A percentile compares a stretch with the other conserved stretches of the same genome.
These are phyloP conservation scores for Lathamus discolor DNA, from an alignment of 2,113 vertebrate species.

Conservation along the genomic window DNA sequence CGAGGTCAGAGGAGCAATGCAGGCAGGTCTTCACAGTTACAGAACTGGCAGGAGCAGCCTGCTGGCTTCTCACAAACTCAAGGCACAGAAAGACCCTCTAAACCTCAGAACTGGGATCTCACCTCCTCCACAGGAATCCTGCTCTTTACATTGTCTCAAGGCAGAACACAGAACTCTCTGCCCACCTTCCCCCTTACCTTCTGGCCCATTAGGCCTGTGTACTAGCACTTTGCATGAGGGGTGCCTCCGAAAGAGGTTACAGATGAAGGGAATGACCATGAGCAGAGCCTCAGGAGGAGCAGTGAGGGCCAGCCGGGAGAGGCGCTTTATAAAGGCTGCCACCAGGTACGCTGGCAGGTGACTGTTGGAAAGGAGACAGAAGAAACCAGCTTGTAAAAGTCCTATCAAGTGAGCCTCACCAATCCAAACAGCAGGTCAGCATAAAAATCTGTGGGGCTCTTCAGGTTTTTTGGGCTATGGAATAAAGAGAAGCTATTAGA, in stretches of 20 bases:
- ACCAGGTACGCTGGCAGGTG: conserved; percentile 92
- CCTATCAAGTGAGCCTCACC: not conserved
- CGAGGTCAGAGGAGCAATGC: not conserved
- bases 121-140: not conserved
- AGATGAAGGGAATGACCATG: conserved; percentile 90
- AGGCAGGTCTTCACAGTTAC: not conserved
- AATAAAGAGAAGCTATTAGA: not conserved
- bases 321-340: conserved; percentile 91
- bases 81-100: not conserved
- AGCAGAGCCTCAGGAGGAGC: conserved; percentile 88
- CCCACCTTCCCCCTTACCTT: not conserved
- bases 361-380: conserved; percentile 61
- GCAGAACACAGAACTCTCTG: accelerated
- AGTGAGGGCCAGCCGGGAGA: conserved; percentile 86
- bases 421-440: accelerated
- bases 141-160: not conserved
- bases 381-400: not conserved
- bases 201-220: conserved; percentile 76
- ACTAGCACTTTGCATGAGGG: conserved; percentile 86
- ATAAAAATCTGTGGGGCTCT: not conserved
- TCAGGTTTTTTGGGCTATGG: not conserved
- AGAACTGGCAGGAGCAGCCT: not conserved
- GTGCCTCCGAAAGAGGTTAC: conserved; percentile 91
- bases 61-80: not conserved
- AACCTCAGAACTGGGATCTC: not conserved